Conservation (phyloP, 2,797 vertebrate genomes). For the Epinephelus awoara region DNA sequence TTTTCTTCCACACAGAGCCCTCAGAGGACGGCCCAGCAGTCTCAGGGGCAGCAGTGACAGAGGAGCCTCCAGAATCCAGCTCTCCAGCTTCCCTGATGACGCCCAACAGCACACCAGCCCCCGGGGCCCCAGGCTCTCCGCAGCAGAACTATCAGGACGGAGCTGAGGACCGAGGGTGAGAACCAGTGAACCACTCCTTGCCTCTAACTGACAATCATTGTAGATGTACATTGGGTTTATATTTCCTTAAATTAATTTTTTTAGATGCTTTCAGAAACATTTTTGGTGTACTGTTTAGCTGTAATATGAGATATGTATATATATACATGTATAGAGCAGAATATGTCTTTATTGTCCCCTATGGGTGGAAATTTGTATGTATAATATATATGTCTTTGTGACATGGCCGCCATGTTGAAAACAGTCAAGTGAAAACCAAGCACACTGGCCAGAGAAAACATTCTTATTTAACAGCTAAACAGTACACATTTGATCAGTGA, state of each 20-base stretch:
- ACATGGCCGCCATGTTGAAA: too few species aligned
- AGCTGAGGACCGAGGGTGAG: conserved; percentile 87
- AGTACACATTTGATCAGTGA: too few species aligned
- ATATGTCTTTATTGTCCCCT: too few species aligned
- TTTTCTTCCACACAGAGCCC: conserved; percentile 76
- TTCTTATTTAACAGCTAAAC: too few species aligned
- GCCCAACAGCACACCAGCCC: conserved; percentile 85
- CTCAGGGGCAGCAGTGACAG: conserved; percentile 37
- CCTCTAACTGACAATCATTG: not conserved
- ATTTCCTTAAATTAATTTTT: not conserved
- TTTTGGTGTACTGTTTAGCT: too few species aligned
- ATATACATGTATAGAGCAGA: too few species aligned
- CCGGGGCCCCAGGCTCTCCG: conserved; percentile 80
- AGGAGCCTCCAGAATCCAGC: conserved; percentile 70
- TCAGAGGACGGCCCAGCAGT: conserved; percentile 80
- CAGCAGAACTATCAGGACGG: conserved; percentile 89
- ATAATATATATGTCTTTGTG: too few species aligned
- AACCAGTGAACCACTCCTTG: not conserved
- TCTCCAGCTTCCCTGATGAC: conserved; percentile 79
- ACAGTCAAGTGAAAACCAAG: too few species aligned
- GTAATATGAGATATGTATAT: too few species aligned
- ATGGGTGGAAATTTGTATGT: too few species aligned
- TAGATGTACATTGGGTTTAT: not conserved
- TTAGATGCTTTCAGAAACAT: too few species aligned
- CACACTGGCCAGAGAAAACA: too few species aligned